Evolutionary conservation across 2,797 vertebrate genomes (phyloP).

Genomic region (Hozukius guyotensis): DNA sequence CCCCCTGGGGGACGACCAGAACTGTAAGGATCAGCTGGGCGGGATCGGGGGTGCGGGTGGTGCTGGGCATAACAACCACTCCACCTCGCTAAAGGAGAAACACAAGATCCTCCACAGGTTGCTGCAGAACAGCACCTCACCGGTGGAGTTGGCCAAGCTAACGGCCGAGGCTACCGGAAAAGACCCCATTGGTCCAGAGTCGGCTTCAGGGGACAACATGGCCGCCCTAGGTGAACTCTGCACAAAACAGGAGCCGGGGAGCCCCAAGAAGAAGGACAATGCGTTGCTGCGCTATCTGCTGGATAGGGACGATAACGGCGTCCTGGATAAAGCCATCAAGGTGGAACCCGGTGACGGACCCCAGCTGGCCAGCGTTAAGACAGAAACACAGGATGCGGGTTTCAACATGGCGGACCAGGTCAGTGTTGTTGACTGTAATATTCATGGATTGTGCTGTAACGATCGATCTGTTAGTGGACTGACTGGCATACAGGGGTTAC

Average conservation of each 20-base stretch:
- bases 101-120: conserved; percentile 98
- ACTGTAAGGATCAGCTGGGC: conserved; percentile 86
- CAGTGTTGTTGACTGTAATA: conserved; percentile 12
- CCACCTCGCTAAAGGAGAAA: conserved; percentile 96
- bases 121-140: conserved; percentile 96
- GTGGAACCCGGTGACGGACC: conserved; percentile 86
- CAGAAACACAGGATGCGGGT: conserved; percentile 88
- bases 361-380: conserved; percentile 87
- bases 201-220: conserved; percentile 73
- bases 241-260: conserved; percentile 91
- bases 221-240: conserved; percentile 82
- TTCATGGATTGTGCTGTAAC: not conserved
- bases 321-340: conserved; percentile 92
- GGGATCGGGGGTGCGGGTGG: conserved; percentile 65
- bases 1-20: conserved; percentile 79
- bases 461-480: not conserved
- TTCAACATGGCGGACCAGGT: conserved; percentile 91
- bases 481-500: no score
- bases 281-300: conserved; percentile 95
- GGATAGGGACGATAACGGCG: conserved; percentile 93
- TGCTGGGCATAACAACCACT: conserved; percentile 80
- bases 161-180: conserved; percentile 96
- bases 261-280: conserved; percentile 98
- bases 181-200: conserved; percentile 87
- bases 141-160: conserved; percentile 94